phyloP scores from a whole-genome alignment of 2,797 vertebrate genomes.

The Lithobates pipiens region DNA sequence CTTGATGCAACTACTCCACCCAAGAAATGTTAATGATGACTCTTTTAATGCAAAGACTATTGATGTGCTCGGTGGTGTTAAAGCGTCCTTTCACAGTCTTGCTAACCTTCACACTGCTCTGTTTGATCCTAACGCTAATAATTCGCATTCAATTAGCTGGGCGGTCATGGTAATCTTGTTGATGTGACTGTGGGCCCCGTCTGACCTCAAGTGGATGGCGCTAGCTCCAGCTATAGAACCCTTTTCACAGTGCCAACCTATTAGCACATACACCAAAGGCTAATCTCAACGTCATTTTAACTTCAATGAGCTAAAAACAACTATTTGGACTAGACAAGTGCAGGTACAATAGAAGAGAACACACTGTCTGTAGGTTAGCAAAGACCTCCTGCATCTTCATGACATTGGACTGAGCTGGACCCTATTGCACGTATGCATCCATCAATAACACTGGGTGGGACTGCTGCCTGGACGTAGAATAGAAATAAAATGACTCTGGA shows the following conservation, averaged over 20 bases:
- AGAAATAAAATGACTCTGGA: neutral
- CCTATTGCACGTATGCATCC: conserved; percentile 14
- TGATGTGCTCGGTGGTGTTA: conserved; percentile 57
- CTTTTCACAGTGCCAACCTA: conserved; percentile 60
- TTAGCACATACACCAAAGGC: conserved; percentile 75
- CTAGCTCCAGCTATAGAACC: conserved; percentile 68
- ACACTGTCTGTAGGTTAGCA: neutral
- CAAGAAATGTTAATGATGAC: conserved; percentile 83
- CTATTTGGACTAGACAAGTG: conserved; percentile 68
- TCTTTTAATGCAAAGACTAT: conserved; percentile 75
- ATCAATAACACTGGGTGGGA: neutral
- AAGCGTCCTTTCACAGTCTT: conserved; percentile 2
- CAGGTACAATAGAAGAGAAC: conserved; percentile 4
- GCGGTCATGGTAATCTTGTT: conserved; percentile 85
- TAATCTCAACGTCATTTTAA: conserved; percentile 74
- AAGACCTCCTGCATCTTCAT: conserved; percentile 37
- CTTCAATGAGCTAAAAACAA: conserved; percentile 84
- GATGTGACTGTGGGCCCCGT: conserved; percentile 62
- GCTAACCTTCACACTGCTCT: neutral
- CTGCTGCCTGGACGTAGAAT: neutral
- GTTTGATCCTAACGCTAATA: conserved; percentile 65
- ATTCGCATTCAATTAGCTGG: conserved; percentile 80
- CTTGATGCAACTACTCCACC: conserved; percentile 66
- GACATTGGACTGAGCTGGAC: conserved; percentile 31
- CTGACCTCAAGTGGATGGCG: conserved; percentile 71